Evolutionary conservation across 2,797 vertebrate species (phyloP), one percentile per base, ranked within the genome.

Genomic region (Psittacula derbiana): DNA sequence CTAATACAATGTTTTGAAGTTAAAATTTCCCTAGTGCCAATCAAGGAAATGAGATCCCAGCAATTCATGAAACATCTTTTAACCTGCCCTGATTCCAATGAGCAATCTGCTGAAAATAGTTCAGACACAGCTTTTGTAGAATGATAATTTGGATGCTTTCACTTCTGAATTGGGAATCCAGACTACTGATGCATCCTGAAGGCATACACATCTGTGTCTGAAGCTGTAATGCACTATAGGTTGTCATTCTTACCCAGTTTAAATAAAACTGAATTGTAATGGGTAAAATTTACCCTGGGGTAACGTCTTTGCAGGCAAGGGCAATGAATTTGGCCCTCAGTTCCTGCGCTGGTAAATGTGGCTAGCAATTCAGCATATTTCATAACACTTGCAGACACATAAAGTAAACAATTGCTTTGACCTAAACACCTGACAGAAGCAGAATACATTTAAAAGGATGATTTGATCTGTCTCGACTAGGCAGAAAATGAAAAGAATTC

Each of bases 201-300:
- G 92, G 91, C 96, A 95, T 83, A 73, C 25, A 88, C 84, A 95
- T 94, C 85, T 92, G 73, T 84, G 84, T 95, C 73, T 94, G 88
- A 88, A 90, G 33, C 62, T 94, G 8, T 50, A 82, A 74, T 46
- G 62, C 79, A 65, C 28, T 61, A 20, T 55, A 67, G 58, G 8
- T 33, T 92, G 66, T 94, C 66, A 66, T 86, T 80, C 38, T 52
- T 31, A 25, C 33, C 92, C 64, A 73, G 81, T 67, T 93, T 41
- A 79, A 90, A 85, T 62, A 88, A 33, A 31, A 30, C 30, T 74
- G 69, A 86, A 90, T 40, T 57, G 44, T 53, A 88, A 18, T 36
- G 70, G 46, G 33, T 66, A 81, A 61, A 38, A 50, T 55, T 80
- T 73, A 67, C 71, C 64, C 74, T 61, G 38, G 11, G 19, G 52